These are phyloP conservation scores for Protonibea diacanthus DNA, from an alignment of 2,797 vertebrate genomes.

Conservation along the genomic window DNA sequence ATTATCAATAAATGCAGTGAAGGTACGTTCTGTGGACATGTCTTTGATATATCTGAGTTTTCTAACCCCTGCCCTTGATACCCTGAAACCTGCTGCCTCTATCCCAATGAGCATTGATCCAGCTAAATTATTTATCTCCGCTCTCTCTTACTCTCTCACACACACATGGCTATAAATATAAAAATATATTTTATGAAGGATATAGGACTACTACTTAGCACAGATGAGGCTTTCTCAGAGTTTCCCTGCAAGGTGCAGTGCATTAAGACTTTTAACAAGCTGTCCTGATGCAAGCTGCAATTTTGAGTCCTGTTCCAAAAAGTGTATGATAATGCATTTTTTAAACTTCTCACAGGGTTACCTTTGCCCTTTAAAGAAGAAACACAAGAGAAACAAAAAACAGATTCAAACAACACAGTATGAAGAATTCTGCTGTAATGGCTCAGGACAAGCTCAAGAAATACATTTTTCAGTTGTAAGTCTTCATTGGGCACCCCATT, in stretches of 20 bases:
- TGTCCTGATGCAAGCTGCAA: constrained; percentile 26
- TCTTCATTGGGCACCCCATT: constrained; percentile 3
- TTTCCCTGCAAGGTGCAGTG: constrained; percentile 40
- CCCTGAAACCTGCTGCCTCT: constrained; percentile 57
- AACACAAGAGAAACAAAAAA: constrained; percentile 1
- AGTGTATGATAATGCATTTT: constrained; percentile 42
- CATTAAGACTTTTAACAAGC: constrained; percentile 48
- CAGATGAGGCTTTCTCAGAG: constrained; percentile 33
- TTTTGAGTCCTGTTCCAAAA: constrained; percentile 34
- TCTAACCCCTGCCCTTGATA: constrained; percentile 64
- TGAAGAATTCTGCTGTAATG: constrained; percentile 3
- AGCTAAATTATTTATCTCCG: constrained; percentile 70
- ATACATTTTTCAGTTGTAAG: constrained; percentile 16
- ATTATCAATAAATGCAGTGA: constrained; percentile 40
- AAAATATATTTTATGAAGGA: constrained; percentile 49
- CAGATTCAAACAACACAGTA: background rate
- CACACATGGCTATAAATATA: constrained; percentile 19
- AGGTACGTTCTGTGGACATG: constrained; percentile 40
- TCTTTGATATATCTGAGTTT: constrained; percentile 66
- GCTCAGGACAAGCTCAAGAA: constrained; percentile 12
- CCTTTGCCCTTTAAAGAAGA: constrained; percentile 26
- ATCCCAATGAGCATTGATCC: constrained; percentile 70
- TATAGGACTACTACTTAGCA: constrained; percentile 39
- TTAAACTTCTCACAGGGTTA: constrained; percentile 9
- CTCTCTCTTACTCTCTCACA: background rate